Evolutionary conservation across 2,113 vertebrate species (phyloP).

Genomic region (Varanus komodoensis): DNA sequence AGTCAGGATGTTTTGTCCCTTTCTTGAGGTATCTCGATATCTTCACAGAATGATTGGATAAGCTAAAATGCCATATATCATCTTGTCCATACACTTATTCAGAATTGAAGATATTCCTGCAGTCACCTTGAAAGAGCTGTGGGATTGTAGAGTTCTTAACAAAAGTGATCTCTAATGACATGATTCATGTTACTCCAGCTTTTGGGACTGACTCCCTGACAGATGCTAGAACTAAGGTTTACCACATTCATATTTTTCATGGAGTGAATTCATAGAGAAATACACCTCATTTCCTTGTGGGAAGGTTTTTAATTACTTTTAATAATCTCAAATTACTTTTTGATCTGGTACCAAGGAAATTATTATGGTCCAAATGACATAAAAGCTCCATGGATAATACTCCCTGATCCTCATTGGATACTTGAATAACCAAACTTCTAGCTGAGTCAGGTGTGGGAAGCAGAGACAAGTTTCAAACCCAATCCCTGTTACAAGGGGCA

Average conservation of each 20-base stretch:
- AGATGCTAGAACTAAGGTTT: background rate
- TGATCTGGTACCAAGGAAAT: no score
- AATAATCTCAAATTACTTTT: no score
- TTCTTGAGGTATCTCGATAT: background rate
- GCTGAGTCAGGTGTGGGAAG: no score
- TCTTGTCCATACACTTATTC: background rate
- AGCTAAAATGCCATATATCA: background rate
- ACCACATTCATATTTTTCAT: background rate
- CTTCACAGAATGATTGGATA: no score
- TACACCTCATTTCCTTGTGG: no score
- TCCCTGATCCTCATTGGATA: no score
- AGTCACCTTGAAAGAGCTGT: background rate
- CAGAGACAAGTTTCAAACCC: no score
- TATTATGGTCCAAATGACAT: no score
- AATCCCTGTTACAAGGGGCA: no score
- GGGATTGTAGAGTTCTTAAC: background rate
- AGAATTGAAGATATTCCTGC: background rate
- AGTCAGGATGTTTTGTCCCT: background rate
- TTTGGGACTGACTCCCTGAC: background rate
- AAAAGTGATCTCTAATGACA: background rate
- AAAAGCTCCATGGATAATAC: no score
- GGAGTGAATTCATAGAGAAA: background rate
- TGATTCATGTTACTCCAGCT: background rate
- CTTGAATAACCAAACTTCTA: no score
- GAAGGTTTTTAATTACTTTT: no score